Evolutionary conservation across 2,888 invertebrate genomes (phyloP).

Genomic region (Nasonia oneida): DNA sequence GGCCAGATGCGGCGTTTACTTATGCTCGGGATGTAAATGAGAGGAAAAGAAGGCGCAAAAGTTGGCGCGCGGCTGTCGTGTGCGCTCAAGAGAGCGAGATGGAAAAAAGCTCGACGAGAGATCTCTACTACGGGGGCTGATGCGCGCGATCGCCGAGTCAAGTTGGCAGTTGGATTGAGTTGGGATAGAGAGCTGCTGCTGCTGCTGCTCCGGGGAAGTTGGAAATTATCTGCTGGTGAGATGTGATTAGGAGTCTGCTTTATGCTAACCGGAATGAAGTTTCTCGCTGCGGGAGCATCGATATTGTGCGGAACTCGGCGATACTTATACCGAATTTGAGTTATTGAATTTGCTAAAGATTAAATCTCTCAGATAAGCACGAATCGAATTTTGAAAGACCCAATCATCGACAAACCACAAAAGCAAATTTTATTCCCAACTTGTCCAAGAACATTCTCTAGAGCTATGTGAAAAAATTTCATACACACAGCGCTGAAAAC

Average conservation of each 20-base stretch:
- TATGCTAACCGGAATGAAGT: neutral
- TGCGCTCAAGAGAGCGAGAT: neutral
- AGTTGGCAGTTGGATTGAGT: conserved; percentile 4
- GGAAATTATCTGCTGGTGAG: neutral
- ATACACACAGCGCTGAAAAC: neutral
- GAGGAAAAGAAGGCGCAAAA: conserved; percentile 17
- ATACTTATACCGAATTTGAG: too few species aligned
- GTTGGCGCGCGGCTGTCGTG: neutral
- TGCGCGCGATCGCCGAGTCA: neutral
- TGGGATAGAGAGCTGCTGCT: neutral
- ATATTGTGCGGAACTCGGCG: too few species aligned
- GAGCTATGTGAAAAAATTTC: neutral
- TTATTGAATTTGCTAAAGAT: too few species aligned
- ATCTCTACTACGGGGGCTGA: neutral
- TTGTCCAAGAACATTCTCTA: neutral
- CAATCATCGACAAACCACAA: neutral
- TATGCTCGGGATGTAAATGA: neutral
- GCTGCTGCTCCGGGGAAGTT: neutral
- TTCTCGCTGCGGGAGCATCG: too few species aligned
- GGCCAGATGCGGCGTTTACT: conserved; percentile 22
- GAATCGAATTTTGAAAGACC: neutral
- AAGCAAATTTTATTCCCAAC: neutral
- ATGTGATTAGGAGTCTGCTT: neutral
- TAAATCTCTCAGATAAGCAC: neutral
- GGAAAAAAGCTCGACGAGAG: neutral